Base-by-base conservation (phyloP, 2,797 vertebrate genomes). In the Ispidina picta region DNA sequence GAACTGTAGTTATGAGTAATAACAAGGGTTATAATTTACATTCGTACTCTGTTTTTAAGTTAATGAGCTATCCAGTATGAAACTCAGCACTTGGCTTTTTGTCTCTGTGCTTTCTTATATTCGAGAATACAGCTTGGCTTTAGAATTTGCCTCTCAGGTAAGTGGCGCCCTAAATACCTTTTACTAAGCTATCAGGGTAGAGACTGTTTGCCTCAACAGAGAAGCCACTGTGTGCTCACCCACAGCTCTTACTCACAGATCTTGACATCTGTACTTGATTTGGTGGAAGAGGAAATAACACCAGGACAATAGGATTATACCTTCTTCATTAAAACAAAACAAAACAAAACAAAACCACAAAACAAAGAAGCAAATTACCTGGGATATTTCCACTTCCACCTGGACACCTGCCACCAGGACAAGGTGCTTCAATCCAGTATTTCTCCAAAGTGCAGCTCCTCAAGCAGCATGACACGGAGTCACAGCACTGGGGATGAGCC, bases 11-110 rank as follows among this genome's bases (percentile, higher is more conserved):
- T 97, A 97, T 93, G 96, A 96, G 95, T 94, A 96, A 97, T 97
- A 97, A 97, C 89, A 95, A 97, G 96, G 87, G 93, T 94, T 97
- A 97, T 96, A 96, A 97, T 97, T 97, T 97, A 97, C 95, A 97
- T 97, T 95, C 25, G 2, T 95, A 96, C 94, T 97, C 95, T 94
- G 75, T 93, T 97, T 97, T 97, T 97, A 96, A 97, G 94, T 96
- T 97, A 97, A 97, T 97, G 96, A 97, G 95, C 88, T 97, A 97
- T 95, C 95, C 94, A 94, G 89, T 59, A 77, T 82, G 79, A 96
- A 96, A 95, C 77, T 76, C 35, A 89, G 89, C 59, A 91, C 83
- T 95, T 94, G 92, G 88, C 43, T 91, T 95, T 97, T 95, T 95
- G 86, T 93, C 93, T 89, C 85, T 63, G 69, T 79, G 71, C 89